Conservation (phyloP, 2,888 invertebrate species). For the Heliothis peltigera region DNA sequence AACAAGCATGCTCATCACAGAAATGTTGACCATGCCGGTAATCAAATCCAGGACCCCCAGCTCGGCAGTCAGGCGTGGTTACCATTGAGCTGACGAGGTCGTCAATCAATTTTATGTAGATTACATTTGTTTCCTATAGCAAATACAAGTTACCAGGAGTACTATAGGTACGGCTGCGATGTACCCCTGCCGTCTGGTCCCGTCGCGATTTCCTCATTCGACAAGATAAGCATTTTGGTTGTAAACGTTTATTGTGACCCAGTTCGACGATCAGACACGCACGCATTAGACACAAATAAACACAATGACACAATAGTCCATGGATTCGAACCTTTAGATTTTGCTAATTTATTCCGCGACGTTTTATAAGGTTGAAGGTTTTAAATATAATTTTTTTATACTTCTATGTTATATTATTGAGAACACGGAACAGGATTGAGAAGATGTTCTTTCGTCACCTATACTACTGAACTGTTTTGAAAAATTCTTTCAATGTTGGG, state of each 20-base stretch:
- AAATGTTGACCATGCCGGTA: too few species aligned
- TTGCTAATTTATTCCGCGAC: constrained; percentile 55
- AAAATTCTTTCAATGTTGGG: too few species aligned
- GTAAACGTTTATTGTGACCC: constrained; percentile 84
- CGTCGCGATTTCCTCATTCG: constrained; percentile 76
- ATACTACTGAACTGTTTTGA: too few species aligned
- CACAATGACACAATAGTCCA: constrained; percentile 55
- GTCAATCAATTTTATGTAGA: too few species aligned
- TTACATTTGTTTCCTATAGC: background rate
- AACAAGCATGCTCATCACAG: too few species aligned
- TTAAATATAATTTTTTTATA: too few species aligned
- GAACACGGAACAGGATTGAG: too few species aligned
- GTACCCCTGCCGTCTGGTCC: constrained; percentile 60
- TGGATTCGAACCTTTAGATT: constrained; percentile 49
- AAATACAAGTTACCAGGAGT: constrained; percentile 28
- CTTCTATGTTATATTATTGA: too few species aligned
- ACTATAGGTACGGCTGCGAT: constrained; percentile 7
- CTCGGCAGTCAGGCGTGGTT: too few species aligned
- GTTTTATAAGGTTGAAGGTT: constrained; percentile 15
- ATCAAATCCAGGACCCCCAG: too few species aligned
- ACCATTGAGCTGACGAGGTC: too few species aligned
- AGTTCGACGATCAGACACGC: constrained; percentile 72
- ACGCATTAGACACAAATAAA: constrained; percentile 74
- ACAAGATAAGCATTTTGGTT: constrained; percentile 79
- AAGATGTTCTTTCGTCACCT: too few species aligned